Base-by-base conservation (phyloP, 2,113 vertebrate genomes). In the Sapajus apella region DNA sequence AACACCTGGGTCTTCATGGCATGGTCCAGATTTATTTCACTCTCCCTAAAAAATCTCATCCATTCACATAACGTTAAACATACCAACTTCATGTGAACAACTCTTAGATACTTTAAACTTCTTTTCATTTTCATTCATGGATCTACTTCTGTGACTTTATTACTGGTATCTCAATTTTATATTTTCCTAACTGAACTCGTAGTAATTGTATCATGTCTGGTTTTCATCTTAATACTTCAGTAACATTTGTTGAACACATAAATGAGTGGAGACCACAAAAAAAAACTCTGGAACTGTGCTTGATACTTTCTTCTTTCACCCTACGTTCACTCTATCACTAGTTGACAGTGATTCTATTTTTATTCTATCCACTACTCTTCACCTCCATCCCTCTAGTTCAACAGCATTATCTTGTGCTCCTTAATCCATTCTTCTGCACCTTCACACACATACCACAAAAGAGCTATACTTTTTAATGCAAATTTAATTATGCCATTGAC, bases 401-500 rank as follows among this genome's bases (percentile, higher is more conserved):
- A 50, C 5, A 56, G 21, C 9, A 20, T 77, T 40, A 77, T 11
- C 5, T 70, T 35, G 25, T 45, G 3, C 9, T 68, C 50, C 20
- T 50, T 18, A 4, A 75, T 43, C 27, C 23, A 50, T 12, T 75
- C 37, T 73, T 72, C 2, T 18, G 2, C 47, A 88, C 20, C 20
- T 94, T 75, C 40, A 72, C 23, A 80, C 5, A 80, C 6, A 73
- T n/a, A 27, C 30, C 14, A 85, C 32, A 8, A 91, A 90, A 84
- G 32, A 55, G 12, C 8, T 52, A 64, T 0, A 56, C 14, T 91
- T 37, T 11, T 25, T 68, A 94, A 81, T 75, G 7, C 2, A 75
- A 80, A 20, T 47, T 85, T 55, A 94, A 72, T 68, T 21, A 90
- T 58, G 13, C 7, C 76, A 97, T 10, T 88, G 87, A 87, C 77